Evolutionary conservation across 2,888 invertebrate species (phyloP), one percentile per base, ranked within the genome.

Genomic region (Cistogaster globosa): DNA sequence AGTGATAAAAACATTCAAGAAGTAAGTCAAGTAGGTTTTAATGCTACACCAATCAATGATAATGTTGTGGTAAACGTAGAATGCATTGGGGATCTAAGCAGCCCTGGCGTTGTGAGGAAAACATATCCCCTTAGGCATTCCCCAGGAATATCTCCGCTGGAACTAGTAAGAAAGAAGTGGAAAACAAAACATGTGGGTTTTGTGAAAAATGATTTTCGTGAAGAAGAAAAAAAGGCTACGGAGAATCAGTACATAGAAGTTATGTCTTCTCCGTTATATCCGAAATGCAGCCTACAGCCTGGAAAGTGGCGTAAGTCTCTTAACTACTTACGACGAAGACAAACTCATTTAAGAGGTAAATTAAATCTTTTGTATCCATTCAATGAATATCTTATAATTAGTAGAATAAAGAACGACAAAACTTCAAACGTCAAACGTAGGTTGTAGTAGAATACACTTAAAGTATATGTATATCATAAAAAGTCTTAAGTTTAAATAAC

Each of bases 241-340:
- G 4, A 26, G 26, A 26, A 18, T 51, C 11, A 63, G 0, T 20
- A 62, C 9, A 12, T 36, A 12, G 20, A 38, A 20, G 9, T 16
- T 8, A 22, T 51, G 12, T 14, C 62, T 20, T 16, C 48, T 1
- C 5, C 18, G 26, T 16, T 63, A 22, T 14, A 2, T 77, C 63
- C 81, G 4, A 87, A 83, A 26, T 63, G 95, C 87, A 92, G 93
- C 14, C 90, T 96, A 2, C 94, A 94, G 87, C 94, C 95, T 14
- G 96, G 96, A 0, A 96, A 94, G 89, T 96, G 95, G 95, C 94
- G 95, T 67, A 94, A 95, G 88, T 95, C 95, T 0, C 89, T 96
- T 7, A 94, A 94, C 84, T 94, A 94, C 83, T 94, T 94, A 88
- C 94, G 93, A 86, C 93, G 93, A 88, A 93, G 93, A 2, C 79